phyloP scores from a whole-genome alignment of 2,797 vertebrate genomes.

The Hephaestus fuliginosus region DNA sequence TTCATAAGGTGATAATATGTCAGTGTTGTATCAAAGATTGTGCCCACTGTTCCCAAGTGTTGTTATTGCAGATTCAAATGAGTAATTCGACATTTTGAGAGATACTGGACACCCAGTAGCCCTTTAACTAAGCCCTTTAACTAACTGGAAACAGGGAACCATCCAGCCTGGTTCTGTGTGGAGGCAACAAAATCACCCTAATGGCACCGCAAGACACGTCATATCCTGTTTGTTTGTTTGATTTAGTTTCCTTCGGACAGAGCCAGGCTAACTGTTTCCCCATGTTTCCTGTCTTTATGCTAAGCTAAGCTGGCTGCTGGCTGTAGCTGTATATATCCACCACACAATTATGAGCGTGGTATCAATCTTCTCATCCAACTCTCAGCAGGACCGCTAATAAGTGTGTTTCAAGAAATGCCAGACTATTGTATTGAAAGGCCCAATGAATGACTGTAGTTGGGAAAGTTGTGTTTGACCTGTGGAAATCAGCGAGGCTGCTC shows the following conservation, averaged over 20 bases:
- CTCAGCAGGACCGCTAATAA: constrained; percentile 2
- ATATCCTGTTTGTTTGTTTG: neutral
- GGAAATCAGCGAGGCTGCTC: neutral
- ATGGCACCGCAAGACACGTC: neutral
- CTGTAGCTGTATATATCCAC: neutral
- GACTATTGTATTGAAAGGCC: neutral
- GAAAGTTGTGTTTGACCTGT: neutral
- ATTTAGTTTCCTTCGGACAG: neutral
- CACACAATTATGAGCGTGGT: neutral
- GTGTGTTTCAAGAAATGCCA: neutral
- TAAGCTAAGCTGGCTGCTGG: neutral
- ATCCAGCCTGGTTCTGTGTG: neutral
- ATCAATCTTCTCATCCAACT: neutral
- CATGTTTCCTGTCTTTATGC: neutral
- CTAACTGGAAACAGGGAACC: neutral
- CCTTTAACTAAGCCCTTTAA: neutral
- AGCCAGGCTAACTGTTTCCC: neutral
- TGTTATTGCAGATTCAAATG: neutral
- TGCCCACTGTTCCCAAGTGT: neutral
- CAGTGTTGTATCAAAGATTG: neutral
- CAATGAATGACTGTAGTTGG: neutral
- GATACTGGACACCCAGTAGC: neutral
- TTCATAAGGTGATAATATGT: neutral
- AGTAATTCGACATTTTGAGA: neutral
- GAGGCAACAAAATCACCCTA: neutral